phyloP scores from a whole-genome alignment of 2,888 invertebrate genomes.

The Chrysolina americana region DNA sequence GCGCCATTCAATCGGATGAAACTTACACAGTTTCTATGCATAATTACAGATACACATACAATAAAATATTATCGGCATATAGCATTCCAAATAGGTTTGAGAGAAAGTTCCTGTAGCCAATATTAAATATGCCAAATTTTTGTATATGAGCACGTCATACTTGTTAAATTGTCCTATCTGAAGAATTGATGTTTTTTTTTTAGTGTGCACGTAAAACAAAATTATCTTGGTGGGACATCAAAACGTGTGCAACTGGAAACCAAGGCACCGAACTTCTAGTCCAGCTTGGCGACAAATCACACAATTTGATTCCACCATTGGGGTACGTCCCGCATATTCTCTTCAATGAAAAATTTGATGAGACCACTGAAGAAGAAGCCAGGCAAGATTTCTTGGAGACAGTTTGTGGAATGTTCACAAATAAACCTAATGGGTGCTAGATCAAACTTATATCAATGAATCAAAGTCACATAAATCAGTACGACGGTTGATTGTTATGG shows the following conservation, averaged over 20 bases:
- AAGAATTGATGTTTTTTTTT: slow-evolving; percentile 31
- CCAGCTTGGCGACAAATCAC: slow-evolving; percentile 14
- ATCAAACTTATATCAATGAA: background rate
- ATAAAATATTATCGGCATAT: no score
- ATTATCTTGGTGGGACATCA: slow-evolving; percentile 42
- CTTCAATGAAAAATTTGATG: slow-evolving; percentile 29
- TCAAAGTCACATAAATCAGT: background rate
- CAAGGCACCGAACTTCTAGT: slow-evolving; percentile 23
- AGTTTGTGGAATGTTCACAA: slow-evolving; percentile 25
- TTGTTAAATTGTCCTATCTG: background rate
- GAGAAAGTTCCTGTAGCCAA: no score
- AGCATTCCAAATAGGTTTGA: no score
- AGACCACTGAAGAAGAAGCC: background rate
- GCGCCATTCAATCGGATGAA: no score
- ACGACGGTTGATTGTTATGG: no score
- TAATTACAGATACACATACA: no score
- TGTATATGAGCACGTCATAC: no score
- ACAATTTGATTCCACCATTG: slow-evolving; percentile 25
- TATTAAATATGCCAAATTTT: no score
- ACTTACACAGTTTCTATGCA: no score
- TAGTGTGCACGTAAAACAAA: slow-evolving; percentile 47
- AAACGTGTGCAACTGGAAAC: slow-evolving; percentile 35
- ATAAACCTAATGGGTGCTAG: slow-evolving; percentile 30
- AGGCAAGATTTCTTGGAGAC: slow-evolving; percentile 28
- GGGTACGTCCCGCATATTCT: slow-evolving; percentile 28